Evolutionary conservation across 2,888 invertebrate genomes (phyloP).

Genomic region (Entomobrya proxima): DNA sequence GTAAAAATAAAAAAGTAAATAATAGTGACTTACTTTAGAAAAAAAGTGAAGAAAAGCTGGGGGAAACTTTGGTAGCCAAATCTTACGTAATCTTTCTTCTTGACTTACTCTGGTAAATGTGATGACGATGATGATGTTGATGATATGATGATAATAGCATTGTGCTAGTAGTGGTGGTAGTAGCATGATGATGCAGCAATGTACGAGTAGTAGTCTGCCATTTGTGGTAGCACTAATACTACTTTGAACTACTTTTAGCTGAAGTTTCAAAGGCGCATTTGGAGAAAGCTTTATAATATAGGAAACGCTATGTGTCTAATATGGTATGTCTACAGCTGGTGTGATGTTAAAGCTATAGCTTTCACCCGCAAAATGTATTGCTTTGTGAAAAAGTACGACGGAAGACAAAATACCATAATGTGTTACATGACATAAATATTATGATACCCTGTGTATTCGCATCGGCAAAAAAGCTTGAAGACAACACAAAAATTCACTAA

Average conservation of each 20-base stretch:
- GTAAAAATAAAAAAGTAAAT: not conserved
- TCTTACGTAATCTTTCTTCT: slow-evolving; percentile 39
- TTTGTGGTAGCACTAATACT: not conserved
- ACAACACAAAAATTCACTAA: not conserved
- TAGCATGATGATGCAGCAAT: slow-evolving; percentile 31
- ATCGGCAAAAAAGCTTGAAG: too few species aligned
- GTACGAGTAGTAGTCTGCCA: slow-evolving; percentile 27
- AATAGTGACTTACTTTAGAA: slow-evolving; percentile 11
- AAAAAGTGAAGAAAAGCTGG: not conserved
- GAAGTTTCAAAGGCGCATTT: slow-evolving; percentile 20
- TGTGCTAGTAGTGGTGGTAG: slow-evolving; percentile 30
- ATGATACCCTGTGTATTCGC: too few species aligned
- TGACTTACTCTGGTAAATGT: slow-evolving; percentile 1
- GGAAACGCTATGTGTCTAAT: not conserved
- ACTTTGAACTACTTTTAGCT: slow-evolving; percentile 17
- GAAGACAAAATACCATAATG: not conserved
- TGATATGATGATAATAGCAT: slow-evolving; percentile 45
- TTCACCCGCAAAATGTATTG: not conserved
- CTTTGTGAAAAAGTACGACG: too few species aligned
- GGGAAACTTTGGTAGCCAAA: slow-evolving; percentile 15
- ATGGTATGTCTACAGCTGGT: slow-evolving; percentile 13
- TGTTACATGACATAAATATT: too few species aligned
- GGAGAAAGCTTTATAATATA: not conserved
- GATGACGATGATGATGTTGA: slow-evolving; percentile 17
- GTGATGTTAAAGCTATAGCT: not conserved